phyloP scores from a whole-genome alignment of 35 echinoderm and acorn worm genomes.

The Acanthaster planci region DNA sequence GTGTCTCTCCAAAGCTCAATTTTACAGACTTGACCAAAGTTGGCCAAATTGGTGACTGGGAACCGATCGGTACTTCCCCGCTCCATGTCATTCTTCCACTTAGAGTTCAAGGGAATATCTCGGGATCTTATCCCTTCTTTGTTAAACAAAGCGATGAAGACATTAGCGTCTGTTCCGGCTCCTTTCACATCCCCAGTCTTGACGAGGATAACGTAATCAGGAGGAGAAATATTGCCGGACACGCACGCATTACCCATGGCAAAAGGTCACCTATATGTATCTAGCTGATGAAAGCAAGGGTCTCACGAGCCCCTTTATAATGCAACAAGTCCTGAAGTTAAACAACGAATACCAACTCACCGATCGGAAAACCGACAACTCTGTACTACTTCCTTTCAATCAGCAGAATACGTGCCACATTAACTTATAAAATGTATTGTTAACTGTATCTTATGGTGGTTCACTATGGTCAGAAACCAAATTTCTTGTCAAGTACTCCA shows the following conservation, averaged over 20 bases:
- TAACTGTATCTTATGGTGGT: no score
- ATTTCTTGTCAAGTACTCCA: no score
- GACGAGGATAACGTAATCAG: constrained; percentile 78
- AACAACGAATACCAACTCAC: no score
- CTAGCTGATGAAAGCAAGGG: no score
- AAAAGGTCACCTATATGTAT: no score
- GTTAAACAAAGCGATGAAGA: constrained; percentile 77
- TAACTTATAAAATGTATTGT: no score
- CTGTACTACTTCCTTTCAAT: no score
- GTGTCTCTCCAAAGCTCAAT: constrained; percentile 74
- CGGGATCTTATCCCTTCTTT: constrained; percentile 46
- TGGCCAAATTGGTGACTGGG: constrained; percentile 65
- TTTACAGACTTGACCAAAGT: constrained; percentile 60
- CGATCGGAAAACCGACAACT: no score
- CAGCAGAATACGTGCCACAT: no score
- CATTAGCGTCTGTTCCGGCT: constrained; percentile 83
- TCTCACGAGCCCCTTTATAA: no score
- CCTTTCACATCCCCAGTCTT: constrained; percentile 91
- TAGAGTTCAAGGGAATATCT: constrained; percentile 60
- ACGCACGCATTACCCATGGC: constrained; percentile 8
- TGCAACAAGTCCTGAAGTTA: no score
- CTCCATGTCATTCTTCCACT: constrained; percentile 83
- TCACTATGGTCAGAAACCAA: no score
- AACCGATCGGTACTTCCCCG: constrained; percentile 56
- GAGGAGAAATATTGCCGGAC: not conserved